Conservation (phyloP, 2,888 invertebrate genomes). For the Drosophila testacea region DNA sequence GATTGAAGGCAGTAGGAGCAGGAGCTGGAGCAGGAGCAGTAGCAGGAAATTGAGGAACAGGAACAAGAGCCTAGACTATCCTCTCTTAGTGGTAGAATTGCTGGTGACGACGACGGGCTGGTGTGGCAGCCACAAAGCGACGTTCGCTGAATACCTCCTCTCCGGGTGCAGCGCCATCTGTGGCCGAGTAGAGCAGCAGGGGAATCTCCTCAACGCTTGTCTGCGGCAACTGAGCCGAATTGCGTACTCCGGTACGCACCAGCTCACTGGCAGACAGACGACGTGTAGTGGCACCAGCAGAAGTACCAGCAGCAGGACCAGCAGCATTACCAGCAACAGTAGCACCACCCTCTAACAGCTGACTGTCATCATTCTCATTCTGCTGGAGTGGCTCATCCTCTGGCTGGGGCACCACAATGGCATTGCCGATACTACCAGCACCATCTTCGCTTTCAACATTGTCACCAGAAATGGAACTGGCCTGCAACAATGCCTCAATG, state of each 20-base stretch:
- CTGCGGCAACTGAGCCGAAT: constrained; percentile 58
- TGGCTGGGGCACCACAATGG: constrained; percentile 69
- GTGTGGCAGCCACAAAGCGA: constrained; percentile 73
- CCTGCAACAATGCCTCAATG: constrained; percentile 73
- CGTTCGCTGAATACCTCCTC: constrained; percentile 60
- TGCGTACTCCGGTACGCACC: constrained; percentile 60
- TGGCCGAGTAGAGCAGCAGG: constrained; percentile 78
- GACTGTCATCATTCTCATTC: constrained; percentile 78
- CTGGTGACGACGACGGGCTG: constrained; percentile 64
- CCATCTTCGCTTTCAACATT: constrained; percentile 34
- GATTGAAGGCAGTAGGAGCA: constrained; percentile 5
- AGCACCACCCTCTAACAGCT: constrained; percentile 62
- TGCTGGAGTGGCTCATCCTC: constrained; percentile 74
- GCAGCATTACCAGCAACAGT: neutral
- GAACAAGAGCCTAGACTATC: neutral
- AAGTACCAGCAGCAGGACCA: neutral
- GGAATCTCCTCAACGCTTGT: constrained; percentile 80
- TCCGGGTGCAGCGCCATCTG: constrained; percentile 60
- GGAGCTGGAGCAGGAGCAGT: neutral
- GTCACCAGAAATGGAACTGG: constrained; percentile 61
- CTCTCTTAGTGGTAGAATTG: constrained; percentile 53
- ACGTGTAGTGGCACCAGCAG: constrained; percentile 48
- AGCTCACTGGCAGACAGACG: constrained; percentile 68
- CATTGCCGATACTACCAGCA: constrained; percentile 46
- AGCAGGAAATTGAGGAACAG: neutral